A percentile compares a stretch with the other conserved stretches of the same genome.
These are phyloP conservation scores for Drosophila diplacantha DNA, from an alignment of 2,888 invertebrate genomes.

Conservation along the genomic window DNA sequence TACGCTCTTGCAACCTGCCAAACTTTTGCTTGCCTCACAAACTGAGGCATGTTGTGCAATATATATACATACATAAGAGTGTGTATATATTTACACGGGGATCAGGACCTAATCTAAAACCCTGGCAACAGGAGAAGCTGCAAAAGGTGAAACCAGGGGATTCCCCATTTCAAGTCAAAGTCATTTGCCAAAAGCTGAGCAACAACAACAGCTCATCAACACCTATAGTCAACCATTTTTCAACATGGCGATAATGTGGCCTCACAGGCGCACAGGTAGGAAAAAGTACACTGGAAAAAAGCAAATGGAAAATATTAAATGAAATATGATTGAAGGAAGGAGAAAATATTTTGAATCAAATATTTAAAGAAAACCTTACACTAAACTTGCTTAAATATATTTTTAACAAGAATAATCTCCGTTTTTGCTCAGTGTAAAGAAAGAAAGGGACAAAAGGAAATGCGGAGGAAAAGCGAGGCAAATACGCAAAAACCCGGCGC, in stretches of 20 bases:
- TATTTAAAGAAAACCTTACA: neutral
- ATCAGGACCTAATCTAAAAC: conserved; percentile 45
- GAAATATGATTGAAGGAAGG: neutral
- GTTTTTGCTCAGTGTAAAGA: neutral
- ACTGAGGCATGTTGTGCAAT: conserved; percentile 5
- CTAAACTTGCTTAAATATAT: too few species aligned
- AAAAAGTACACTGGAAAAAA: conserved; percentile 3
- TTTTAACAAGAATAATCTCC: neutral
- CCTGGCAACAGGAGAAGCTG: conserved; percentile 13
- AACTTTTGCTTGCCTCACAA: conserved; percentile 25
- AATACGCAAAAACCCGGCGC: conserved; percentile 65
- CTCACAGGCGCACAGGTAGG: conserved; percentile 5
- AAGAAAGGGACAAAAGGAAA: neutral
- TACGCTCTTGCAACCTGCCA: conserved; percentile 37
- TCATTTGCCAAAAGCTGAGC: conserved; percentile 58
- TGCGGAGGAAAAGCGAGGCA: conserved; percentile 27
- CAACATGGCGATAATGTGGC: conserved; percentile 44
- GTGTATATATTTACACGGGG: conserved; percentile 14
- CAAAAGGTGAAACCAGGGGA: conserved; percentile 23
- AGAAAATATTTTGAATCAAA: neutral
- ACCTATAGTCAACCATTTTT: conserved; percentile 68
- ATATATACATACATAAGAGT: neutral
- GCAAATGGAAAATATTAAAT: neutral
- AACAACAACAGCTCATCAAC: conserved; percentile 65
- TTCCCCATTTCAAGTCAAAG: conserved; percentile 49